These are phyloP conservation scores for Discoglossus pictus DNA, from an alignment of 2,797 vertebrate genomes.

Conservation along the genomic window DNA sequence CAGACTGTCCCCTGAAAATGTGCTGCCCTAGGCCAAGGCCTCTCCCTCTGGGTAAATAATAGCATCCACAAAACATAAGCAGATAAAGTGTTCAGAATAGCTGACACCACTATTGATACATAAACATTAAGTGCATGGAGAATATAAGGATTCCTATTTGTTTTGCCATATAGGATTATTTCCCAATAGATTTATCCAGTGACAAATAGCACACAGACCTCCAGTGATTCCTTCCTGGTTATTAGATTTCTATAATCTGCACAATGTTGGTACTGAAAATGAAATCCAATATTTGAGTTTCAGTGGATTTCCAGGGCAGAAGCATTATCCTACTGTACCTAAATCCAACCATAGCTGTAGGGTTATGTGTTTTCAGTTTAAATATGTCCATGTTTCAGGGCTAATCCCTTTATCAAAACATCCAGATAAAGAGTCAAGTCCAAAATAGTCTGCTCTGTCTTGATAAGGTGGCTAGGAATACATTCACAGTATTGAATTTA, in stretches of 20 bases:
- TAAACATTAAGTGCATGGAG: no score
- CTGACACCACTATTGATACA: no score
- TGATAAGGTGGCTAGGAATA: constrained; percentile 21
- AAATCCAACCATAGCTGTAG: background rate
- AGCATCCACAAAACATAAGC: no score
- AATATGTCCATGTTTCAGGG: constrained; percentile 11
- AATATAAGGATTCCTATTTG: no score
- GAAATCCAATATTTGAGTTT: constrained; percentile 12
- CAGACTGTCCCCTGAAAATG: no score
- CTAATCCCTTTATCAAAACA: constrained; percentile 33
- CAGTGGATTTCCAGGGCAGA: background rate
- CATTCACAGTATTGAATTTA: background rate
- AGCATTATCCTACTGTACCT: background rate
- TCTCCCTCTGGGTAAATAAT: no score
- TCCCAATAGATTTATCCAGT: constrained; percentile 10
- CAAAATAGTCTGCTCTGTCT: constrained; percentile 23
- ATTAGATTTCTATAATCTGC: background rate
- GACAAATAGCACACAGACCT: background rate
- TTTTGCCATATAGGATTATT: constrained; percentile 4
- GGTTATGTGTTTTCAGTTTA: constrained; percentile 9
- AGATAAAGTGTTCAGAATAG: no score
- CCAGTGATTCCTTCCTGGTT: background rate
- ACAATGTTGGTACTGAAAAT: background rate
- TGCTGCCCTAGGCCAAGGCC: no score
- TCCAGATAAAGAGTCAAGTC: constrained; percentile 9